Evolutionary conservation across 2,113 vertebrate genomes (phyloP), one percentile per base, ranked within the genome.

Genomic region (Pangasianodon gigas): DNA sequence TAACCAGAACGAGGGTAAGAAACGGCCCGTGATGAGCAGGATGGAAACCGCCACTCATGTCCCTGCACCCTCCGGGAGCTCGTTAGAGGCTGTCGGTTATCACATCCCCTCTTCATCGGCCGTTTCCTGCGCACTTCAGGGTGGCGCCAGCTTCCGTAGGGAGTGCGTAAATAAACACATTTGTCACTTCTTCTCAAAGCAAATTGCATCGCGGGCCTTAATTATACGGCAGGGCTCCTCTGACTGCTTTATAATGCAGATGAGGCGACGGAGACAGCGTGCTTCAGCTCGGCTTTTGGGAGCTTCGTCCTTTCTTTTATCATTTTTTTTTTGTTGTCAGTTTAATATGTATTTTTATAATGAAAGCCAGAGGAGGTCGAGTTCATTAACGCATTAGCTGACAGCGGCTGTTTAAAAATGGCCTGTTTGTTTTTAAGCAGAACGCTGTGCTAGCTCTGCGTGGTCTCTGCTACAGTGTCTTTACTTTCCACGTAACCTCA

Each of bases 161-260:
- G 89, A 89, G 91, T 4, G 60, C 77, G 88, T 89, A 90, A 92
- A 89, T 92, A 91, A 92, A 92, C 91, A 77, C 81, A 74, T 90
- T 87, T 92, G 91, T 92, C 91, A 92, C 85, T 75, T 89, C 86
- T 90, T 90, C 91, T 86, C 85, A 69, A 90, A 90, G 91, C 91
- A 51, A 92, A 91, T 87, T 69, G 91, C 91, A 89, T 89, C 82
- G 83, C 84, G 74, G 91, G 91, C 91, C 89, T 56, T 90, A 92
- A 92, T 92, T 92, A 92, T 90, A 84, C 85, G 74, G 88, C 88
- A 87, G 82, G 84, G 88, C 85, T 84, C 84, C 89, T 83, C 58
- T 11, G 60, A 37, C 80, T 85, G 82, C 91, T 92, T 92, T 92
- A 46, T 92, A 89, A 92, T 92, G 91, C 88, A 92, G 89, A 92